A percentile compares a stretch with the other conserved stretches of the same genome.
Conservation (phyloP, 2,113 vertebrate species). For the Indri indri region DNA sequence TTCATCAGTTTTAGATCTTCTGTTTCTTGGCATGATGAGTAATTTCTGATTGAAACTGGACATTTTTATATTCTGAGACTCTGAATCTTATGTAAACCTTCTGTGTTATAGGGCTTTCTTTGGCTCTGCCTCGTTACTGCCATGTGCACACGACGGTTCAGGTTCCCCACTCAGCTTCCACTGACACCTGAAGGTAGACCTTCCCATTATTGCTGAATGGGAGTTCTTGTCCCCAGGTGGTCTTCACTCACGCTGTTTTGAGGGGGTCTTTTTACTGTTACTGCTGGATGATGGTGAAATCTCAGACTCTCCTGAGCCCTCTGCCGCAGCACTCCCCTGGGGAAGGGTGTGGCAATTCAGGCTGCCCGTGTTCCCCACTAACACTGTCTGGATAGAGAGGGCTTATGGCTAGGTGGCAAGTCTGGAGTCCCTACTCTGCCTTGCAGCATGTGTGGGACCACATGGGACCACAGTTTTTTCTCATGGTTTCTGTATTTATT, state of each 20-base stretch:
- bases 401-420: fast-evolving
- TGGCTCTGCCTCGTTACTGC: too few species aligned
- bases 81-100: background rate
- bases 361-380: background rate
- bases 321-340: background rate
- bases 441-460: background rate
- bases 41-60: background rate
- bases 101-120: background rate
- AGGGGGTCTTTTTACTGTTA: background rate
- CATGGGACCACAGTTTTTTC: fast-evolving
- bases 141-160: background rate
- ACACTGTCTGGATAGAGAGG: background rate
- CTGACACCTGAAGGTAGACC: too few species aligned
- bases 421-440: too few species aligned
- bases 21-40: background rate
- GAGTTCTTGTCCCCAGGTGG: too few species aligned
- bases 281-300: background rate
- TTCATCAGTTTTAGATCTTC: background rate
- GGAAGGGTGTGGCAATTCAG: background rate
- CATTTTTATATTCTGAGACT: background rate
- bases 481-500: background rate
- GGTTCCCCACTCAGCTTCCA: background rate
- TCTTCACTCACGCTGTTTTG: background rate
- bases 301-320: too few species aligned
- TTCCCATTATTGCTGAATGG: background rate